These are phyloP conservation scores for Cenopis cana DNA, from an alignment of 2,888 invertebrate genomes.

Conservation along the genomic window DNA sequence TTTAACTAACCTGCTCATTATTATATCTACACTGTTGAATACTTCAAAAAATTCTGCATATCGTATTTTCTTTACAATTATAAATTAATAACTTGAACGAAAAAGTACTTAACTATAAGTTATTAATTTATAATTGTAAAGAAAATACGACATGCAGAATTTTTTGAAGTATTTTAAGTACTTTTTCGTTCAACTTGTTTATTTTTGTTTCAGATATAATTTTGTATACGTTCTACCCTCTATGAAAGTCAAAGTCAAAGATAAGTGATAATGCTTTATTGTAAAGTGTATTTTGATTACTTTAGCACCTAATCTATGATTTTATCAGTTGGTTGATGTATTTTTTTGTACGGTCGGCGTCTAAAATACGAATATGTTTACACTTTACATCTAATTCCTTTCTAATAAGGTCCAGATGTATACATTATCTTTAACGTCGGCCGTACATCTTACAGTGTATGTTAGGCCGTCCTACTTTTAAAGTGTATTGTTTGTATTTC, in stretches of 20 bases:
- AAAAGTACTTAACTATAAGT: constrained; percentile 7
- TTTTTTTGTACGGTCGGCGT: too few species aligned
- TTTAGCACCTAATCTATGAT: neutral
- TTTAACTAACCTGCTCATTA: too few species aligned
- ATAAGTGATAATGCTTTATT: neutral
- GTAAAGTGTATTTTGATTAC: neutral
- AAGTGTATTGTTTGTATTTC: neutral
- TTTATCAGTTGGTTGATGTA: neutral
- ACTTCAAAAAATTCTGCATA: too few species aligned
- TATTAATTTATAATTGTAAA: constrained; percentile 11
- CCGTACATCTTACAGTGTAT: neutral
- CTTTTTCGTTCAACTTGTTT: constrained; percentile 19
- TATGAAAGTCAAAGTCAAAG: constrained; percentile 49
- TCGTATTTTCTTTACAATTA: too few species aligned
- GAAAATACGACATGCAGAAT: too few species aligned
- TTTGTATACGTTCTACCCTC: constrained; percentile 60
- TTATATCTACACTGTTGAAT: too few species aligned
- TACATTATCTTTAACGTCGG: neutral
- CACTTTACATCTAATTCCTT: too few species aligned
- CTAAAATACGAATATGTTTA: too few species aligned
- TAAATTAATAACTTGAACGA: constrained; percentile 32
- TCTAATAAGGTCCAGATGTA: too few species aligned
- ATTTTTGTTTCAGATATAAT: constrained; percentile 63
- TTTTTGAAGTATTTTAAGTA: too few species aligned
- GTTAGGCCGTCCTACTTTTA: neutral